phyloP scores from a whole-genome alignment of 1,140 invertebrate genomes.

The Arion vulgaris region DNA sequence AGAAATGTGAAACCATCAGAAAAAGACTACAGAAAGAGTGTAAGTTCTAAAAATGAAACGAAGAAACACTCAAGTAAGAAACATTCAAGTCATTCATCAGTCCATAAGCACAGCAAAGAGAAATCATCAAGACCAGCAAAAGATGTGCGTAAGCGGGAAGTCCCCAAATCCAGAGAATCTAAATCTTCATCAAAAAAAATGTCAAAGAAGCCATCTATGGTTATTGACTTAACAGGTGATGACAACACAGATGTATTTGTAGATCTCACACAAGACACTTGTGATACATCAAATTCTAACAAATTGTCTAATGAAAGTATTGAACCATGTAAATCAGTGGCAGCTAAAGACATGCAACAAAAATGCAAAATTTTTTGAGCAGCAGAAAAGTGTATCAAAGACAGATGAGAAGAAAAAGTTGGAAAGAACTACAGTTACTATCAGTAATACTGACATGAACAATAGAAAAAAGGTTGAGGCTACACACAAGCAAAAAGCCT shows the following conservation, averaged over 20 bases:
- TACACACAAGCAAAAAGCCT: background rate
- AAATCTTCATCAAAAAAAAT: background rate
- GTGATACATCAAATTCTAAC: background rate
- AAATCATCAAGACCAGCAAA: no score
- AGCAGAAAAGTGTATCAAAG: constrained; percentile 21
- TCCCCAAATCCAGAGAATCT: no score
- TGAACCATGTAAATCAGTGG: background rate
- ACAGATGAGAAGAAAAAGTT: background rate
- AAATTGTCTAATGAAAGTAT: background rate
- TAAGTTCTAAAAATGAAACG: background rate
- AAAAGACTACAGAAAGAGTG: background rate
- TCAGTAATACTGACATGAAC: background rate
- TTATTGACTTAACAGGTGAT: constrained; percentile 7
- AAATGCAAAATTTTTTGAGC: constrained; percentile 45
- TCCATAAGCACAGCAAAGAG: background rate
- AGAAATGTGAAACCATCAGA: background rate
- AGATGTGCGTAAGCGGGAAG: no score
- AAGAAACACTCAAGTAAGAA: background rate
- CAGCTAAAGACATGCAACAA: background rate
- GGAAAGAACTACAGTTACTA: background rate
- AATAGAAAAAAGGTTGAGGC: background rate
- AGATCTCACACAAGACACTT: background rate
- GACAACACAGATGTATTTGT: background rate
- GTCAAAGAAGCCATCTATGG: background rate
- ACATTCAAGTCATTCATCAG: background rate